Evolutionary conservation across 2,797 vertebrate species (phyloP).

Genomic region (Garrulus glandarius): DNA sequence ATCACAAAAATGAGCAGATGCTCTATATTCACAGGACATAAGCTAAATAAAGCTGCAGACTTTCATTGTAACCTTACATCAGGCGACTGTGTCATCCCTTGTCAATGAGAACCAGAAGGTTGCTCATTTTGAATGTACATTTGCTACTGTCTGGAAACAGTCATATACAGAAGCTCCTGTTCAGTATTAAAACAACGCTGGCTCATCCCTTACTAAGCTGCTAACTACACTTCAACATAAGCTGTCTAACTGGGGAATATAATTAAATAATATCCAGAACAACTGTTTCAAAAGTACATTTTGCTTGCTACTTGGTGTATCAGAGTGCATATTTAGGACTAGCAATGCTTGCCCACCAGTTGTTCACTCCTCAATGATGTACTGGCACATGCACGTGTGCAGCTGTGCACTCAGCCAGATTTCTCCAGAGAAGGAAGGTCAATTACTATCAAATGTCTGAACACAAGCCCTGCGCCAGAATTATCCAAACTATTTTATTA

Average conservation of each 20-base stretch:
- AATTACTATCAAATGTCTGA: conserved; percentile 18
- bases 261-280: conserved; percentile 1
- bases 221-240: not conserved
- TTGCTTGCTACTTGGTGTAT: not conserved
- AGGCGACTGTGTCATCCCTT: not conserved
- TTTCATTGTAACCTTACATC: not conserved
- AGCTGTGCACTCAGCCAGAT: conserved; percentile 5
- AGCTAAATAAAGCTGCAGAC: not conserved
- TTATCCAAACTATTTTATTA: not conserved
- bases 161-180: not conserved
- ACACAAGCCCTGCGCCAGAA: not conserved
- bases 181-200: not conserved
- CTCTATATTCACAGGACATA: not conserved
- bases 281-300: not conserved
- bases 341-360: not conserved
- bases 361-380: not conserved
- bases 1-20: not conserved
- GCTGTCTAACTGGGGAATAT: not conserved
- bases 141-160: not conserved
- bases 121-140: not conserved
- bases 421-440: conserved; percentile 23
- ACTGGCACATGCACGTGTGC: not conserved
- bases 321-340: not conserved
- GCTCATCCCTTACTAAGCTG: conserved; percentile 18
- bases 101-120: not conserved